phyloP scores from a whole-genome alignment of 2,113 vertebrate species.

The Papio anubis region DNA sequence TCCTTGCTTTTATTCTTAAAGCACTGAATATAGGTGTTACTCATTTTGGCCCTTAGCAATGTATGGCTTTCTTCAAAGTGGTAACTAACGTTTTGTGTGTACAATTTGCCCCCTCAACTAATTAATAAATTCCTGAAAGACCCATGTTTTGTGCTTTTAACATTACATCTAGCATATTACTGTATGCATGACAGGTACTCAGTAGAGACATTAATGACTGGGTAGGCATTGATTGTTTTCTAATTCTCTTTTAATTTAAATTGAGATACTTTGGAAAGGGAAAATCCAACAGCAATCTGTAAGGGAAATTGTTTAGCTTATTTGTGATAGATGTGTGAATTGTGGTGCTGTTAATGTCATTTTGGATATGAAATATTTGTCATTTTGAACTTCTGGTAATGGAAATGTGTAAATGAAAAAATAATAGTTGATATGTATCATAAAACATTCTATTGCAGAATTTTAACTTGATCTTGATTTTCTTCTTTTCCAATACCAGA shows the following conservation, averaged over 20 bases:
- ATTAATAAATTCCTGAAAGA: not conserved
- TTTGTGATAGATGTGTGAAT: not conserved
- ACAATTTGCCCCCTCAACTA: not conserved
- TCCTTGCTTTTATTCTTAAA: slow-evolving; percentile 26
- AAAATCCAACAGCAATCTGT: not conserved
- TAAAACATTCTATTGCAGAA: not conserved
- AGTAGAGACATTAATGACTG: not conserved
- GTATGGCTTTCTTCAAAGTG: not conserved
- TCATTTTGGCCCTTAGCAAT: not conserved
- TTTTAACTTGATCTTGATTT: slow-evolving; percentile 25
- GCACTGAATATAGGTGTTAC: not conserved
- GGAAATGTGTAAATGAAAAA: not conserved
- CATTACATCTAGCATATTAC: not conserved
- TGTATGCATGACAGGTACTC: not conserved
- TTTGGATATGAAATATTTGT: not conserved
- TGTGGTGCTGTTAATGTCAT: not conserved
- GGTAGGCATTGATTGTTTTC: not conserved
- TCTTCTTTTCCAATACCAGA: slow-evolving; percentile 75
- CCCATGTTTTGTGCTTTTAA: not conserved
- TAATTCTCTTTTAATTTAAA: not conserved
- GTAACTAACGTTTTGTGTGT: not conserved
- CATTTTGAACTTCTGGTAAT: not conserved
- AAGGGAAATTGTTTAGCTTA: not conserved
- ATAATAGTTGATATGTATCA: not conserved
- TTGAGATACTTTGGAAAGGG: not conserved